Base-by-base conservation (phyloP, 2,888 invertebrate species). In the Labia minor region DNA sequence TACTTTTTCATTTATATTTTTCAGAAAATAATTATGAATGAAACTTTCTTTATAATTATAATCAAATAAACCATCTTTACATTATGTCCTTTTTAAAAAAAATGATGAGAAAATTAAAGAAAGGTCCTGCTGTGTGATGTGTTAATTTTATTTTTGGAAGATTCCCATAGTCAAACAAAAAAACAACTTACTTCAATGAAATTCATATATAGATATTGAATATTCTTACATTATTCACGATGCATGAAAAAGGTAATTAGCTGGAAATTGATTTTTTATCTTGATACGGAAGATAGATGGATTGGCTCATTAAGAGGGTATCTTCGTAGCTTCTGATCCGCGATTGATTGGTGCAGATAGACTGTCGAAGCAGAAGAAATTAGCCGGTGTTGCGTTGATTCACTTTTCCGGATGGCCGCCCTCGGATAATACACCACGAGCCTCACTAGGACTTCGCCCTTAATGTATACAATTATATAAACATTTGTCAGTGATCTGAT, bases 241-340 rank as follows among this genome's bases (percentile, higher is more conserved):
- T 49, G 49, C 49, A 49, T 49, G 49, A 49, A 49, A 49, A n/a
- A 49, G 49, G 49, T 49, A 49, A 49, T 49, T 49, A 49, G 49
- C 49, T 49, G 49, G n/a, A 49, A 49, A 49, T 49, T 49, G 49
- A 49, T 8, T 49, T 49, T 16, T 49, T 3, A 49, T 49, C 49
- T 49, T 49, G 49, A 49, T 49, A 49, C 2, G 8, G 49, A 49
- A 49, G 49, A 49, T 49, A 49, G 49, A 49, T 49, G 49, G 16
- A 11, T 11, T 16, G 49, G 49, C 49, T 49, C 49, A 49, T 49
- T 49, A 49, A 49, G 49, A 14, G 49, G 49, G 49, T 8, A 49
- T 49, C 49, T 49, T 49, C 8, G 49, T 14, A 14, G 49, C 49
- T 49, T 49, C 49, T 49, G 49, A 49, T 49, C 49, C n/a, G 49